Percentiles rank a stretch among this genome's conserved stretches.
These are phyloP conservation scores for Mixornis gularis DNA, from an alignment of 2,113 vertebrate genomes.

Conservation along the genomic window DNA sequence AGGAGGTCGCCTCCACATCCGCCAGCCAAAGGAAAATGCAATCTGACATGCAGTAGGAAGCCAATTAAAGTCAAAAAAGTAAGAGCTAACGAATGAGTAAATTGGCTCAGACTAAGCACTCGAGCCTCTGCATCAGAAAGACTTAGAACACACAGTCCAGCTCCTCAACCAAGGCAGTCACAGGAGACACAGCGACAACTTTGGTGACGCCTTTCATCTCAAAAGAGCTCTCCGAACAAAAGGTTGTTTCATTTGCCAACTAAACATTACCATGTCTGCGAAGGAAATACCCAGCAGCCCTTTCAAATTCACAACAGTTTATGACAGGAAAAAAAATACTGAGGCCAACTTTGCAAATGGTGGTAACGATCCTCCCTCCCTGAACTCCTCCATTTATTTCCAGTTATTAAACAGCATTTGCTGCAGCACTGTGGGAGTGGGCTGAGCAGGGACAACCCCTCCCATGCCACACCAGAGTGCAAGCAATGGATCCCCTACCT, in stretches of 20 bases:
- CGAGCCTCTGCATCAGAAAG: not conserved
- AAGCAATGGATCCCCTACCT: not conserved
- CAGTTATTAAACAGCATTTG: not conserved
- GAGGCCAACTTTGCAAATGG: not conserved
- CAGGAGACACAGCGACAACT: not conserved
- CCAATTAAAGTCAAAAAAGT: constrained; percentile 51
- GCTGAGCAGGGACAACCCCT: not conserved
- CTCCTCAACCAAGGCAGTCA: constrained; percentile 10
- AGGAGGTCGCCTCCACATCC: not conserved
- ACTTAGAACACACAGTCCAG: not conserved
- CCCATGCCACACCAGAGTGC: not conserved
- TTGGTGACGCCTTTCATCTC: constrained; percentile 24
- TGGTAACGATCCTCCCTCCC: not conserved
- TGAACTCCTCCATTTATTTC: not conserved
- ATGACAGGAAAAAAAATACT: not conserved
- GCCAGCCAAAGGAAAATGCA: constrained; percentile 27
- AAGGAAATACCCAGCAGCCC: constrained; percentile 1
- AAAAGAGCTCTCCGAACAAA: not conserved
- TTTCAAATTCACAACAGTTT: constrained; percentile 23
- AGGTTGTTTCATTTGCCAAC: constrained; percentile 16
- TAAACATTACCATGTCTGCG: not conserved
- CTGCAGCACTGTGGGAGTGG: not conserved
- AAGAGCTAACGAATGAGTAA: constrained; percentile 43
- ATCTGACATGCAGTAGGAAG: constrained; percentile 54
- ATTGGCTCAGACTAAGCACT: constrained; percentile 43